Percentiles rank a stretch among this genome's conserved stretches.
phyloP scores from a whole-genome alignment of 2,888 invertebrate genomes.

The Neelides folsomi region DNA sequence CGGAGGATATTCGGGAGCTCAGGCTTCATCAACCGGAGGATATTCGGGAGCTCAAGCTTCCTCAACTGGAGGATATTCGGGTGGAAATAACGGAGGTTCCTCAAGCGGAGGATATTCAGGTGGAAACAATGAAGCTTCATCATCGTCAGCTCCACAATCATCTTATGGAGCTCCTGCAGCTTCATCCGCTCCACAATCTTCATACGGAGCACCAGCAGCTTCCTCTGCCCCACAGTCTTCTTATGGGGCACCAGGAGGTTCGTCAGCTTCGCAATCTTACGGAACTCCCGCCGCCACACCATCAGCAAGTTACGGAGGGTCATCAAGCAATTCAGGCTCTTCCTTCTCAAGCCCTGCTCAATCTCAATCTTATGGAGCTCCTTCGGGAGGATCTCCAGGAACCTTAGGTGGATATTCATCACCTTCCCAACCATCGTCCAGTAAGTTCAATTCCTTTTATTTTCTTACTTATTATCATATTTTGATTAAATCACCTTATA shows the following conservation, averaged over 20 bases:
- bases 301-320: slow-evolving; percentile 8
- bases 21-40: not conserved
- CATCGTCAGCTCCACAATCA: not conserved
- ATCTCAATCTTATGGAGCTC: slow-evolving; percentile 44
- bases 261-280: slow-evolving; percentile 1
- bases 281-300: slow-evolving; percentile 10
- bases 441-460: slow-evolving; percentile 35
- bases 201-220: not conserved
- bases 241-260: slow-evolving; percentile 6
- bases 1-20: not conserved
- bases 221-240: not conserved
- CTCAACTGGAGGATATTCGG: slow-evolving; percentile 3
- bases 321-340: slow-evolving; percentile 56
- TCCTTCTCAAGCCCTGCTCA: slow-evolving; percentile 65
- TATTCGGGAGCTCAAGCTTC: too few species aligned
- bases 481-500: too few species aligned
- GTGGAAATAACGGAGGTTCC: slow-evolving; percentile 2
- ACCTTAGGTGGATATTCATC: slow-evolving; percentile 39
- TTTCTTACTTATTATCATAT: not conserved
- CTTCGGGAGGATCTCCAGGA: slow-evolving; percentile 41
- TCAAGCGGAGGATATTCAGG: slow-evolving; percentile 5
- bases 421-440: slow-evolving; percentile 36
- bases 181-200: not conserved
- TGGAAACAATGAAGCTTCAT: not conserved
- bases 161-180: slow-evolving; percentile 3